Evolutionary conservation across 2,113 vertebrate genomes (phyloP), one percentile per base, ranked within the genome.

Genomic region (Hystrix cristata): DNA sequence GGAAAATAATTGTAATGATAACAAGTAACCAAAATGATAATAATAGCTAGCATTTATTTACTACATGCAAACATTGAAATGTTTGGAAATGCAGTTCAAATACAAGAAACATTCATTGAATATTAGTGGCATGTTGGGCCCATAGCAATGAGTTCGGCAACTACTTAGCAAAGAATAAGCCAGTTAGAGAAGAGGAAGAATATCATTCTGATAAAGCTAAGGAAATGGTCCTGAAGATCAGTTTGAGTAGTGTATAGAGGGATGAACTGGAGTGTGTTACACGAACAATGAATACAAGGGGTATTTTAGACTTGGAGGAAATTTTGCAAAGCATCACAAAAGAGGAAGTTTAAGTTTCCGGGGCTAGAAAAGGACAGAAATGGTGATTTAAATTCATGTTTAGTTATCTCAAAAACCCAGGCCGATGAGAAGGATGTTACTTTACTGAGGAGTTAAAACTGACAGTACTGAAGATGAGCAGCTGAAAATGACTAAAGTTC

Each of bases 81-180:
- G 69, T 80, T 72, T 89, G 62, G 74, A 76, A 94, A 88, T 11
- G 53, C 57, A 94, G 51, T 64, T 80, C 83, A 81, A 90, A 80
- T 12, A 12, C 23, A 62, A 57, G 91, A 48, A 31, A 55, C 43
- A 29, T 31, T 60, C 74, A 55, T 64, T 87, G 67, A 84, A 62
- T 87, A 46, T 48, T 74, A 64, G 69, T 16, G n/a, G 10, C 60
- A 27, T 38, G 8, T 55, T 10, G 7, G 46, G 76, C 31, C 15
- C 9, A 27, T 18, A 51, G 62, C 91, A 74, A 48, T 62, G n/a
- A 64, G 34, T 84, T 31, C 38, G 81, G 31, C 8, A 31, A 29
- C 3, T 34, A 0, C 23, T 74, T 48, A n/a, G 7, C 19, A 38
- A 29, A 72, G 59, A 51, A 29, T 1, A 48, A 13, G 7, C 89